Evolutionary conservation across 2,113 vertebrate genomes (phyloP).

Genomic region (Opisthocomus hoazin): DNA sequence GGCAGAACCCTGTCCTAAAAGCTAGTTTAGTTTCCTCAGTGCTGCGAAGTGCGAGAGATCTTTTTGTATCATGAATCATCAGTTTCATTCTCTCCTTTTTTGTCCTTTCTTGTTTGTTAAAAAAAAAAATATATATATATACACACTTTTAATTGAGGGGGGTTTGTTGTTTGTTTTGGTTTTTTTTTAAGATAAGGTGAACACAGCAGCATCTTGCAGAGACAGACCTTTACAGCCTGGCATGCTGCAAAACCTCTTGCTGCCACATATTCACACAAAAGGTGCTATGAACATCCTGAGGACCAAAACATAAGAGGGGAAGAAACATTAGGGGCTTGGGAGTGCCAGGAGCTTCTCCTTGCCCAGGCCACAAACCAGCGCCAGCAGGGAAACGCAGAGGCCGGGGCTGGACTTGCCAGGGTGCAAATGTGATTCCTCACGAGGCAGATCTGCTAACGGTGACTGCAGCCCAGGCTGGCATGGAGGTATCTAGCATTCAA

Average conservation of each 20-base stretch:
- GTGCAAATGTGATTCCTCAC: neutral
- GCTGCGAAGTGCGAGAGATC: neutral
- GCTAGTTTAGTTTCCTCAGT: neutral
- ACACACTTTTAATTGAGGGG: neutral
- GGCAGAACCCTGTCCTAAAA: neutral
- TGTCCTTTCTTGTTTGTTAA: neutral
- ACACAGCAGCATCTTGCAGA: neutral
- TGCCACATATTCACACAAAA: neutral
- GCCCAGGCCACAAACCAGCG: neutral
- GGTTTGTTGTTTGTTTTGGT: rapidly evolving
- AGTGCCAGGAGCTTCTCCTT: neutral
- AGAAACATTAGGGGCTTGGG: neutral
- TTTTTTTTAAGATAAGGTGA: neutral
- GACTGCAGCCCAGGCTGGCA: neutral
- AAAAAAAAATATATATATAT: neutral
- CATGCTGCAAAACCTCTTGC: neutral
- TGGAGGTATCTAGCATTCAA: neutral
- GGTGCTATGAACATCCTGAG: neutral
- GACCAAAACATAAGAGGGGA: neutral
- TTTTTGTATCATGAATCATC: neutral
- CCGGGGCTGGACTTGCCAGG: neutral
- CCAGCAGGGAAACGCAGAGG: neutral
- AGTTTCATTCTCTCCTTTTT: neutral
- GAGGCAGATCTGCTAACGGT: neutral
- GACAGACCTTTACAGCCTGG: neutral